Evolutionary conservation across 2,888 invertebrate species (phyloP).

Genomic region (Cantharis flavilabris): DNA sequence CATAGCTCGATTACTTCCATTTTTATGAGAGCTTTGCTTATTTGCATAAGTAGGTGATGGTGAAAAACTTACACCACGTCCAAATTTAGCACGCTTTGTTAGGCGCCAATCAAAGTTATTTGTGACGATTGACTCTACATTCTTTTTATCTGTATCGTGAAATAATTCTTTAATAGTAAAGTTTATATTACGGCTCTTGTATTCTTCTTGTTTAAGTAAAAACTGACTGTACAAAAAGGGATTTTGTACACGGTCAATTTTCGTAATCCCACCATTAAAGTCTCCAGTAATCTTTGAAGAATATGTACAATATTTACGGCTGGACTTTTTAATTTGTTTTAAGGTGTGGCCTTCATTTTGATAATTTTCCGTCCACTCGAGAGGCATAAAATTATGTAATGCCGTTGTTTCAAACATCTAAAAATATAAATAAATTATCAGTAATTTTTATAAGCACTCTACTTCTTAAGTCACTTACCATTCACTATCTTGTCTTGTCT

Average conservation of each 20-base stretch:
- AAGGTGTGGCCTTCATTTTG: neutral
- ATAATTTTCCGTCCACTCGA: neutral
- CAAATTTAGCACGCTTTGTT: constrained; percentile 39
- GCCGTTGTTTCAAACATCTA: neutral
- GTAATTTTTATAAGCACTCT: neutral
- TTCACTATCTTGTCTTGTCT: neutral
- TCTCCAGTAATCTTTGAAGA: neutral
- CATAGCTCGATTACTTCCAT: constrained; percentile 41
- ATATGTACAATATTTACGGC: neutral
- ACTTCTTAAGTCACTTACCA: neutral
- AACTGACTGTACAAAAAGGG: constrained; percentile 41
- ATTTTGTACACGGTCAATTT: constrained; percentile 33
- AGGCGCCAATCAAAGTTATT: constrained; percentile 46
- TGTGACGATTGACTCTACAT: constrained; percentile 40
- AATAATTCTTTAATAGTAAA: constrained; percentile 30
- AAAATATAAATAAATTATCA: neutral
- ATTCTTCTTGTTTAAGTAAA: constrained; percentile 40
- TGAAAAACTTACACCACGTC: constrained; percentile 47
- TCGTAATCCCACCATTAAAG: constrained; percentile 4
- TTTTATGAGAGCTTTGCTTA: constrained; percentile 36
- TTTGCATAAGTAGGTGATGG: constrained; percentile 39
- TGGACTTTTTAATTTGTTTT: neutral
- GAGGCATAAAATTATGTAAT: neutral
- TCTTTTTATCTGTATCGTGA: constrained; percentile 42
- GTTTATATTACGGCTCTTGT: constrained; percentile 30